phyloP scores from a whole-genome alignment of 2,888 invertebrate species.

The Drepana falcataria region DNA sequence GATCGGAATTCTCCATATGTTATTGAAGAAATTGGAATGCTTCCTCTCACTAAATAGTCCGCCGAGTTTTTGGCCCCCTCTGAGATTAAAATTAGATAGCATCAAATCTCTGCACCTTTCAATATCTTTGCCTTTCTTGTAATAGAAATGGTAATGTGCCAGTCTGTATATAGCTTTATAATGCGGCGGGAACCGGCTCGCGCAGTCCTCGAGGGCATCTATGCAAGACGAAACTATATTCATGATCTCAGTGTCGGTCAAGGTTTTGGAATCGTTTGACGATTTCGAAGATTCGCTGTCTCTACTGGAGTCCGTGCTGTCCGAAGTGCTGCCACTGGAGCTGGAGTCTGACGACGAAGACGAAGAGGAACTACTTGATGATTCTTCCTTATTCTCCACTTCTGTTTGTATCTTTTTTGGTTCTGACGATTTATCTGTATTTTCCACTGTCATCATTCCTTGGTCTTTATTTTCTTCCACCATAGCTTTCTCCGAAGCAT shows the following conservation, averaged over 20 bases:
- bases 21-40: constrained; percentile 92
- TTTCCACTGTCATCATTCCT: constrained; percentile 15
- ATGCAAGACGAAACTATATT: constrained; percentile 83
- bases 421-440: constrained; percentile 18
- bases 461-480: constrained; percentile 14
- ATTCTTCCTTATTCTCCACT: constrained; percentile 52
- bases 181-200: constrained; percentile 91
- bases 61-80: constrained; percentile 82
- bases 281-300: constrained; percentile 76
- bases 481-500: constrained; percentile 15
- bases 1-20: constrained; percentile 94
- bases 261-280: constrained; percentile 47
- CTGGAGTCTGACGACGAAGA: constrained; percentile 75
- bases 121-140: constrained; percentile 82
- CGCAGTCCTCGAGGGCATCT: constrained; percentile 89
- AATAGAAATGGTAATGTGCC: constrained; percentile 89
- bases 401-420: constrained; percentile 28
- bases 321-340: constrained; percentile 76
- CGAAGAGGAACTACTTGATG: constrained; percentile 58
- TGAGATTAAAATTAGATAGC: constrained; percentile 82
- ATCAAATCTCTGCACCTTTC: constrained; percentile 85
- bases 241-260: constrained; percentile 76
- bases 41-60: constrained; percentile 93
- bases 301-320: constrained; percentile 70
- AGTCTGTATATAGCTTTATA: constrained; percentile 95